Conservation (phyloP, 2,113 vertebrate species). For the Solenodon paradoxus region DNA sequence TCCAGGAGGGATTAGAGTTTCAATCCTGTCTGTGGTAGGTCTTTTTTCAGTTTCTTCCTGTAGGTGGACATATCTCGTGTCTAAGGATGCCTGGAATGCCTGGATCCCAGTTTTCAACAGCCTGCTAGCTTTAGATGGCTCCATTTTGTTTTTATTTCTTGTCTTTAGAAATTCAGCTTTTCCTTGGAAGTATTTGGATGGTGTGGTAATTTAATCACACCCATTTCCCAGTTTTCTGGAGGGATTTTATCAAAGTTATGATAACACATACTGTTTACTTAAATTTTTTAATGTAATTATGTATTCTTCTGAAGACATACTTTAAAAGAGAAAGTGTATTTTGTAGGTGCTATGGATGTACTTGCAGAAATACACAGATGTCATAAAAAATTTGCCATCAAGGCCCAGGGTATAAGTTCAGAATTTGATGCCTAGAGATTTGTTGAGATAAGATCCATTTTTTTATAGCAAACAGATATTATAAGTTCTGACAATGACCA, state of each 20-base stretch:
- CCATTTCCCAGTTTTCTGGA: constrained; percentile 7
- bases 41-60: no score
- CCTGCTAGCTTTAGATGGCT: no score
- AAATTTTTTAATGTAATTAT: constrained; percentile 35
- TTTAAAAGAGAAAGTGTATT: constrained; percentile 41
- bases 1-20: no score
- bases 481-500: neutral
- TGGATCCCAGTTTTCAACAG: no score
- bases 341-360: constrained; percentile 34
- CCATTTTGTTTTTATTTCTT: no score
- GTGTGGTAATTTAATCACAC: neutral
- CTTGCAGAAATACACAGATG: constrained; percentile 56
- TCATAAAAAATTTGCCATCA: constrained; percentile 43
- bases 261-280: neutral
- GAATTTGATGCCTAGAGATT: neutral
- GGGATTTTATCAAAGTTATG: constrained; percentile 1
- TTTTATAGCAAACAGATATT: neutral
- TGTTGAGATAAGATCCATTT: neutral
- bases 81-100: no score
- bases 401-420: constrained; percentile 42
- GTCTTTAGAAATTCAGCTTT: neutral
- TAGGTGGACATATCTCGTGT: no score
- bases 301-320: constrained; percentile 51
- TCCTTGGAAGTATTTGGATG: neutral
- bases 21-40: no score